phyloP scores from a whole-genome alignment of 2,113 vertebrate genomes.

The Mola mola region DNA sequence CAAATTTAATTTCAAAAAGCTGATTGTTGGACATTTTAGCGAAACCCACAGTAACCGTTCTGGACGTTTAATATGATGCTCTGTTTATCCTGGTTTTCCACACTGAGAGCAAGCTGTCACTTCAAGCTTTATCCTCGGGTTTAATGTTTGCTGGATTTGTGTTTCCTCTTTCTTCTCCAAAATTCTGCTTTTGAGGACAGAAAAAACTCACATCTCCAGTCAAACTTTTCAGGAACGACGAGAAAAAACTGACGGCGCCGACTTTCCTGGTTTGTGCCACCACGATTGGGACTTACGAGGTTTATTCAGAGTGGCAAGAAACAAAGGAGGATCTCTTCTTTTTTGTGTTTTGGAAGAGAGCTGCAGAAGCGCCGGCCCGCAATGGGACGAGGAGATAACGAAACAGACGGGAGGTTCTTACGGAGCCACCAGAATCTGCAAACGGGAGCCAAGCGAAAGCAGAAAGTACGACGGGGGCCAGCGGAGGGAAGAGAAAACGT shows the following conservation, averaged over 20 bases:
- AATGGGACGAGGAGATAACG: constrained; percentile 62
- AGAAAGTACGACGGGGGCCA: constrained; percentile 49
- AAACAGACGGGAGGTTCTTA: constrained; percentile 70
- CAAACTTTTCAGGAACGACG: constrained; percentile 21
- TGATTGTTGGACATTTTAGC: no score
- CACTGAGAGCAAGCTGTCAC: constrained; percentile 37
- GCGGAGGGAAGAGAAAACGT: constrained; percentile 45
- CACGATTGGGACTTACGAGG: background rate
- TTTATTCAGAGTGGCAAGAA: no score
- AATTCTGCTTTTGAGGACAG: background rate
- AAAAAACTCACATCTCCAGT: constrained; percentile 6
- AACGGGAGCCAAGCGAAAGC: constrained; percentile 55
- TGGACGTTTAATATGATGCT: constrained; percentile 19
- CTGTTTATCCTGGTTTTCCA: background rate
- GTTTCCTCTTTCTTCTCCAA: constrained; percentile 6
- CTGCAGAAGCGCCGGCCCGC: constrained; percentile 49
- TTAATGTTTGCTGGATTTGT: constrained; percentile 36
- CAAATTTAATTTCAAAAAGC: no score
- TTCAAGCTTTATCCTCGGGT: constrained; percentile 2
- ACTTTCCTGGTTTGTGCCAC: no score
- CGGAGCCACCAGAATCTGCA: constrained; percentile 48
- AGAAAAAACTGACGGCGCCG: constrained; percentile 15
- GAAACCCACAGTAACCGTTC: no score
- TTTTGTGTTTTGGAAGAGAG: constrained; percentile 46
- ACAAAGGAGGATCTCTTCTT: no score